Evolutionary conservation across 2,797 vertebrate species (phyloP), one percentile per base, ranked within the genome.

Genomic region (Octomys mimax): DNA sequence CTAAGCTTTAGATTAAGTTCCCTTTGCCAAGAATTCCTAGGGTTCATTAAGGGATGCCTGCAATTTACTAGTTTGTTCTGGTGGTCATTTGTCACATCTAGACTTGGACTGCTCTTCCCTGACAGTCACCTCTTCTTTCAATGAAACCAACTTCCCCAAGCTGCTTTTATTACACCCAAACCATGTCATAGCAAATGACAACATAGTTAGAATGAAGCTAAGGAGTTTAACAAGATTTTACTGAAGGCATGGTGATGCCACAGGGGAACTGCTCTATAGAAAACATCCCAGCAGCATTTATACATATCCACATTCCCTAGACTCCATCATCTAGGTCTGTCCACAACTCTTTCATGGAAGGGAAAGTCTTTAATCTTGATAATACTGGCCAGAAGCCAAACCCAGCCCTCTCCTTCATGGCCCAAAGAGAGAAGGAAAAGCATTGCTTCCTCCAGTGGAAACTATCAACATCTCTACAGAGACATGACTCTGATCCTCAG

Each of bases 11-110:
- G 31, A 84, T 80, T 26, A 96, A 21, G 1, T 88, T 89, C 28
- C 26, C 10, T 87, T 93, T 89, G 77, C 46, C 87, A 96, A 89
- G 54, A 70, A 91, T 96, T 92, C 66, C 19, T 77, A 39, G n/a
- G 21, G 88, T 3, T 80, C 26, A 33, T 46, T 91, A 36, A 86
- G n/a, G 36, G 66, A 70, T 79, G 36, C 42, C 19, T 89, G 39
- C 13, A 70, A 92, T 82, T 85, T 49, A 75, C 75, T 49, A 84
- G 64, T 83, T 39, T 0, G 89, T 84, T 91, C 57, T 83, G 6
- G 5, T 39, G 88, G 66, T 59, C 70, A 70, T 71, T 21, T 79
- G 13, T 86, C 64, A 73, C 46, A 57, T 89, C 2, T 4, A 88
- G 42, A 93, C 90, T 92, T 81, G 79, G 10, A 85, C 10, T 5